Base-by-base conservation (phyloP, 2,113 vertebrate species). In the Forbesichthys agassizii region DNA sequence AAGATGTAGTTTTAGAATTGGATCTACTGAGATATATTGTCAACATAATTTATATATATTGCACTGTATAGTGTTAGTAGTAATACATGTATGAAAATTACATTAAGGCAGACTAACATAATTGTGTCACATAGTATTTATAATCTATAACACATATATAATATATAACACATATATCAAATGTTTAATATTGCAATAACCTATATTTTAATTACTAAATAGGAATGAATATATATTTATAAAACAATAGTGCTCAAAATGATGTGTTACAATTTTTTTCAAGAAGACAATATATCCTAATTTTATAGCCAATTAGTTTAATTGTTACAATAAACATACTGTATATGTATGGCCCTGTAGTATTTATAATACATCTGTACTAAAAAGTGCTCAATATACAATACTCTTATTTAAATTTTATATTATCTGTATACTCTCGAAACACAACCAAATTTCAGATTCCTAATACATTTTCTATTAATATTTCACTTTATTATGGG, bases 401-500 rank as follows among this genome's bases (percentile, higher is more conserved):
- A 42, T 42, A 3, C 27, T 27, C 27, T 27, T 27, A 27, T 27
- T 27, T 27, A 27, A 27, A 27, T 0, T 0, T 27, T 27, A 27
- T 27, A 27, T 27, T 27, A 27, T 27, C 27, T 27, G 27, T 12
- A 9, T 54, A 54, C n/a, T 13, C 11, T 64, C 18, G 11, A 65
- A 47, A 10, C 2, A 64, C 2, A 27, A 27, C 27, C 2, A 27
- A 77, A 51, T n/a, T 57, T 56, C 16, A 55, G 11, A 46, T 47
- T 49, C 56, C 14, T 4, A 69, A 5, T 57, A 1, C 1, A 10
- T 52, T 68, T 33, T 55, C 2, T 61, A 51, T 46, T 12, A 69
- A 51, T 46, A 61, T 59, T 63, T 5, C 6, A 64, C 48, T 60
- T 72, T 62, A 33, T 66, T 58, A 59, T 16, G 14, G 11, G 57